Conservation (phyloP, 2,113 vertebrate genomes). For the Lycaon pictus region DNA sequence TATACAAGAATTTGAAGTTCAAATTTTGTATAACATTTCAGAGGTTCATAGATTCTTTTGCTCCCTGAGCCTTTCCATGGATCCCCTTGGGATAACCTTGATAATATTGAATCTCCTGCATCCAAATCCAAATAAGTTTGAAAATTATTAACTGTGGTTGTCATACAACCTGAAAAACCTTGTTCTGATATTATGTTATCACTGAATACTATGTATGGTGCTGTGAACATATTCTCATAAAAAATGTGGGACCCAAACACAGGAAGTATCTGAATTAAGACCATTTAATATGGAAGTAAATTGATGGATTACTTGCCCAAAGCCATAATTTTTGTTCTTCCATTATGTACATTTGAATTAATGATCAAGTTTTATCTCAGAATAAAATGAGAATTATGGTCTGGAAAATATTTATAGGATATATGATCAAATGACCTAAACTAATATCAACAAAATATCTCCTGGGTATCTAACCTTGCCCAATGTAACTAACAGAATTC, state of each 20-base stretch:
- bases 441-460: background rate
- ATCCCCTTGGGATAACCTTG: background rate
- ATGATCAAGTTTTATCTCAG: background rate
- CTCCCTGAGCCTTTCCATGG: background rate
- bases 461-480: background rate
- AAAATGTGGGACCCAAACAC: background rate
- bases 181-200: background rate
- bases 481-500: background rate
- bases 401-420: background rate
- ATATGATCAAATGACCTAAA: background rate
- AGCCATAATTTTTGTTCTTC: background rate
- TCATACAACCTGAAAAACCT: background rate
- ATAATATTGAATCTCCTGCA: background rate
- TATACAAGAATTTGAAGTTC: background rate
- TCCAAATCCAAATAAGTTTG: background rate
- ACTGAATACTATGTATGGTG: background rate
- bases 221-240: background rate
- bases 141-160: background rate
- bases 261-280: background rate
- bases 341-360: background rate
- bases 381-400: background rate
- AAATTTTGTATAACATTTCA: background rate
- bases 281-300: background rate
- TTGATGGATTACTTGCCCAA: background rate
- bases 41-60: background rate